These are phyloP conservation scores for Fratercula arctica DNA, from an alignment of 2,797 vertebrate species.

Conservation along the genomic window DNA sequence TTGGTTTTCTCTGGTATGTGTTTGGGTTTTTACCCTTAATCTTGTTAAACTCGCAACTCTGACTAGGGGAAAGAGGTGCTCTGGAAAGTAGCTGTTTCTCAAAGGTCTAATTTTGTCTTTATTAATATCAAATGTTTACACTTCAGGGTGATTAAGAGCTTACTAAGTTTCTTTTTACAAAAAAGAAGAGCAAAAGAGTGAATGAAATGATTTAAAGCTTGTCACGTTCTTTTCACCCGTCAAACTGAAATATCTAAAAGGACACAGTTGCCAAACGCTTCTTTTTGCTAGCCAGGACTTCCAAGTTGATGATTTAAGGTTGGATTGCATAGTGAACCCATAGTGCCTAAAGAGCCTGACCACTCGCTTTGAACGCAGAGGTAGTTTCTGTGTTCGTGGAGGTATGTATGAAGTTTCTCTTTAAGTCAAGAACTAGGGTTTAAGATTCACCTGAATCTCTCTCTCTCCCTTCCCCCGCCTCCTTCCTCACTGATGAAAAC, in stretches of 20 bases:
- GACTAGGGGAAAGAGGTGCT: not conserved
- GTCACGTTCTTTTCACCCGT: not conserved
- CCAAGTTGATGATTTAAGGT: not conserved
- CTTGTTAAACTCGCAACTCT: not conserved
- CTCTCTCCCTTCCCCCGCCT: not conserved
- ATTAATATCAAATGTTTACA: not conserved
- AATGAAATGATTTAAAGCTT: not conserved
- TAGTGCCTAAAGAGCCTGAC: not conserved
- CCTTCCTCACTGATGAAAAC: not conserved
- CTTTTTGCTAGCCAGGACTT: not conserved
- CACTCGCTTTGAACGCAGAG: not conserved
- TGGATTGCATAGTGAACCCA: not conserved
- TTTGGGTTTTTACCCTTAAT: conserved; percentile 23
- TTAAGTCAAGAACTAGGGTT: not conserved
- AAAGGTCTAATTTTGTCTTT: not conserved
- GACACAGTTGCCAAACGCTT: not conserved
- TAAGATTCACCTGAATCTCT: conserved; percentile 23
- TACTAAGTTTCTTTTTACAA: not conserved
- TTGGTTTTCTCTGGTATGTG: conserved; percentile 6
- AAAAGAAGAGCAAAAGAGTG: not conserved
- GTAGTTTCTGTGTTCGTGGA: not conserved
- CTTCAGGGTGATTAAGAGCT: not conserved
- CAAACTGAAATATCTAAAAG: not conserved
- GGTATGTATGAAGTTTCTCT: not conserved
- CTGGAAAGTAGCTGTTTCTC: not conserved